A percentile compares a stretch with the other conserved stretches of the same genome.
Conservation (phyloP, 2,113 vertebrate species). For the Thamnophis sirtalis region DNA sequence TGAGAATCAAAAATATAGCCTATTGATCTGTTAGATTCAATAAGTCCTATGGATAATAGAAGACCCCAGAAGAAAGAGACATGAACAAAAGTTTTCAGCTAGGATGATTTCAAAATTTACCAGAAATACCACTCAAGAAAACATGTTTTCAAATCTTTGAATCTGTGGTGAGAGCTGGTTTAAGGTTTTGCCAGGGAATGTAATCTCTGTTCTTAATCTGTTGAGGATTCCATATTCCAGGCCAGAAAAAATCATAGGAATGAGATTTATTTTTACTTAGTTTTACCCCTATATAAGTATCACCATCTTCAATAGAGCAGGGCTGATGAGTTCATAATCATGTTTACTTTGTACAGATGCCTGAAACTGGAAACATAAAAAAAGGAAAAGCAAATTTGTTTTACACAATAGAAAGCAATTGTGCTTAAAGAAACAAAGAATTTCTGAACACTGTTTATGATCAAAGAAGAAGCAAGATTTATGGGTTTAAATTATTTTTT, state of each 20-base stretch:
- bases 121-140: constrained; percentile 65
- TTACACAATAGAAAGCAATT: background rate
- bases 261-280: fast-evolving
- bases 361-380: background rate
- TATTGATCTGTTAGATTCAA: too few species aligned
- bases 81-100: too few species aligned
- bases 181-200: constrained; percentile 51
- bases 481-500: background rate
- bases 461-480: background rate
- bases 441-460: background rate
- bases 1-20: too few species aligned
- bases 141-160: constrained; percentile 48
- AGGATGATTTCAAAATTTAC: too few species aligned
- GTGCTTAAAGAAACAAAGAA: background rate
- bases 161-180: constrained; percentile 37
- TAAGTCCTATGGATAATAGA: too few species aligned
- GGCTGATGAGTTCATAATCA: background rate
- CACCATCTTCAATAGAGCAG: background rate
- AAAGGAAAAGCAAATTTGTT: background rate
- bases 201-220: constrained; percentile 49
- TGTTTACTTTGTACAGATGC: background rate
- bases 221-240: constrained; percentile 12
- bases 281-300: background rate
- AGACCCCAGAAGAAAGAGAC: too few species aligned
- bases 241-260: background rate